Base-by-base conservation (phyloP, 2,113 vertebrate species). In the Megaceryle torquata region DNA sequence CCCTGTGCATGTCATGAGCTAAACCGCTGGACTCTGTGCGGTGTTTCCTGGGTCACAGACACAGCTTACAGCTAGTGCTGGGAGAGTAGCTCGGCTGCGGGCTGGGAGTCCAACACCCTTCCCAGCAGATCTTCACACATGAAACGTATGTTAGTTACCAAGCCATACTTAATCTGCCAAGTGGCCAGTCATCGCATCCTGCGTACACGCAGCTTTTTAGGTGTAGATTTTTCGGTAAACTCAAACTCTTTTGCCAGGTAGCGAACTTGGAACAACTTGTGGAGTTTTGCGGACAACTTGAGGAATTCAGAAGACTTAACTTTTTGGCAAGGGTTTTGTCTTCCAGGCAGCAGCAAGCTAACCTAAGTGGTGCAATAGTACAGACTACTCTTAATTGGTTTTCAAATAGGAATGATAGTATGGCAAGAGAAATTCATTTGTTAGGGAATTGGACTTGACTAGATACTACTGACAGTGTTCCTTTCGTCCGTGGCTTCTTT, bases 41-140 rank as follows among this genome's bases (percentile, higher is more conserved):
- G 15, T 13, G 35, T 10, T 29, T 28, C 13, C 25, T 1, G 1
- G 4, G 50, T 37, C 61, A 15, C 24, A 15, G 16, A 3, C 33
- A 21, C 33, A 11, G 53, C 25, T 13, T 15, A 16, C 0, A 5
- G 33, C n/a, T 5, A 3, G 22, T 79, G 44, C 44, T 15, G 21
- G 43, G 11, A 63, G 53, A 43, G 57, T 8, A 9, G 29, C n/a
- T 54, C 1, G 5, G 22, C 28, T 4, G 4, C 2, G 1, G 71
- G 29, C 41, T 17, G n/a, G 43, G n/a, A 44, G 7, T 51, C 63
- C 59, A 11, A 13, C 24, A 8, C 28, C n/a, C 17, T 76, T 75
- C 65, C 29, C 26, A 29, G 11, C 0, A 1, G 39, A 41, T 50
- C 44, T 33, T 53, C 22, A 4, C 0, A 0, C 33, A 24, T 56